Evolutionary conservation across 1,140 invertebrate species (phyloP), one percentile per base, ranked within the genome.

Genomic region (Eueides isabella): DNA sequence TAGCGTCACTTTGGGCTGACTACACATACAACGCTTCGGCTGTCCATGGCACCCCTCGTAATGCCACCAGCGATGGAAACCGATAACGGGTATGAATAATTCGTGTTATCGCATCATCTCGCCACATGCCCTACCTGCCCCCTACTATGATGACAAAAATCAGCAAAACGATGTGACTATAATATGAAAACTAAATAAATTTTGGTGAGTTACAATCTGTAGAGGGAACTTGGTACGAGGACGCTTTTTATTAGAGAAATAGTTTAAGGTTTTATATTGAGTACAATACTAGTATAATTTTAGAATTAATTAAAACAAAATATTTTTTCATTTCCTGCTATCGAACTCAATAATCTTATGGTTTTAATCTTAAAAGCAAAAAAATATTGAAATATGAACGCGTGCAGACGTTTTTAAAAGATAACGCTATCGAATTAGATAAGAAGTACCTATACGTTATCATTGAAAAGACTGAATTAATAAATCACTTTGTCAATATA

Each of bases 71-170:
- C 86, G 89, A 91, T 91, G 87, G 87, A 85, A 84, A 85, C 66
- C 88, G 90, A 92, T 92, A 92, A 87, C 87, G 83, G 84, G 86
- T 91, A 91, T 91, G 90, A 90, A 92, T 92, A 92, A 92, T 92
- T 91, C 86, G 83, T 84, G 80, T 90, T 92, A 92, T 92, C 91
- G 88, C 86, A 66, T 85, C 83, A 92, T 92, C 91, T 91, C 84
- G 86, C 91, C 91, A 92, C 88, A 92, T 90, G 87, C 87, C 88
- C 91, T 90, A 92, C 89, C 89, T 91, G 90, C 83, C 88, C 85
- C 76, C 76, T 91, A 92, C 90, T 84, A 92, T 72, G 85, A 76
- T 77, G 76, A 79, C 79, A 75, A 80, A 78, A 86, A 84, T 76
- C 74, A 38, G 75, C 44, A 70, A 83, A 55, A 71, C 72, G 55